phyloP scores from a whole-genome alignment of 2,888 invertebrate species.

The Tiphia femorata region DNA sequence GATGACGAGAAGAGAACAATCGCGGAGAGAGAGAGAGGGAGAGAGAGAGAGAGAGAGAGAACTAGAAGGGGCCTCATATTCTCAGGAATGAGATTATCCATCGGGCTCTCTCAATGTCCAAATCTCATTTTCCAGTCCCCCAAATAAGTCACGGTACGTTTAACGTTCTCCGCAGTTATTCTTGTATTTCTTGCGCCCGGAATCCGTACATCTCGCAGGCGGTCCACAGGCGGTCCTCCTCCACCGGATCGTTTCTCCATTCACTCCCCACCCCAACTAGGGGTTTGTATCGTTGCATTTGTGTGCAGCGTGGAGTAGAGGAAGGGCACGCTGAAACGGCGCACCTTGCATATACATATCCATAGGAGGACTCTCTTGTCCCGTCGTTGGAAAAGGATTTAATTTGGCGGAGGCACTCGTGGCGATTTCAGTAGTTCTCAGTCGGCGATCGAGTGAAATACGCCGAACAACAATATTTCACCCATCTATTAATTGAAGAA shows the following conservation, averaged over 20 bases:
- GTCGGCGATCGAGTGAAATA: constrained; percentile 3
- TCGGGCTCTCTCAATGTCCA: constrained; percentile 50
- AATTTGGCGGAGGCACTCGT: constrained; percentile 53
- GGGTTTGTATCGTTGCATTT: no score
- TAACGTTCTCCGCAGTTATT: constrained; percentile 62
- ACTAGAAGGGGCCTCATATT: no score
- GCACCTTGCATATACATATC: no score
- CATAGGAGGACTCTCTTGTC: constrained; percentile 11
- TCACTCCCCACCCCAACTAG: no score
- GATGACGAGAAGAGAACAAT: no score
- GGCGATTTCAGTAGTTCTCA: constrained; percentile 41
- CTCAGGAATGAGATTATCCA: constrained; percentile 50
- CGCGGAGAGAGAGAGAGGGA: no score
- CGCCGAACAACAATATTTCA: background rate
- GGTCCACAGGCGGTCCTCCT: constrained; percentile 9
- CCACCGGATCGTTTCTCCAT: constrained; percentile 16
- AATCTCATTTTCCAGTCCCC: constrained; percentile 53
- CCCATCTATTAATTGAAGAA: no score
- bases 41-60: no score
- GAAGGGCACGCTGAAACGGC: no score
- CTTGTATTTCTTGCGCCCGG: constrained; percentile 52
- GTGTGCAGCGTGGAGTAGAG: no score
- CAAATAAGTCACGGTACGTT: constrained; percentile 66
- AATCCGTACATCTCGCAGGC: constrained; percentile 27
- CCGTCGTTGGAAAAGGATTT: constrained; percentile 47